Conservation (phyloP, 2,113 vertebrate genomes). For the Tiliqua scincoides region DNA sequence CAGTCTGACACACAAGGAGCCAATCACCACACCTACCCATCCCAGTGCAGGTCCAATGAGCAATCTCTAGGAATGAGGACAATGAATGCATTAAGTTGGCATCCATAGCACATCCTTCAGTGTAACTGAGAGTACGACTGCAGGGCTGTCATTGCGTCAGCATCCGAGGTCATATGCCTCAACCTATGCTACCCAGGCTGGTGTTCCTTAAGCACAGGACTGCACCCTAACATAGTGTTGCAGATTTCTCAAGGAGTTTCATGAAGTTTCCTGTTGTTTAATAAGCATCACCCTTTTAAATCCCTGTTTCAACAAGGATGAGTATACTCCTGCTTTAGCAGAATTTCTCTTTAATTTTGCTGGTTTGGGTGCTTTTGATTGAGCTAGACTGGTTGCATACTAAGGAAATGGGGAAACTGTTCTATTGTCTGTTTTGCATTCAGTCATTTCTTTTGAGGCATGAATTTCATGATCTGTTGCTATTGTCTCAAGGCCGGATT, state of each 20-base stretch:
- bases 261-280: not conserved
- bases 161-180: too few species aligned
- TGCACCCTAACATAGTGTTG: too few species aligned
- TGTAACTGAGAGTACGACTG: too few species aligned
- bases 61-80: too few species aligned
- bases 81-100: too few species aligned
- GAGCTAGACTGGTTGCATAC: not conserved
- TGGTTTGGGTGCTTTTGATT: conserved; percentile 31
- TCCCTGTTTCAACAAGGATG: not conserved
- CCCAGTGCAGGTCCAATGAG: too few species aligned
- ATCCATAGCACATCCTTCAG: too few species aligned
- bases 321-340: not conserved
- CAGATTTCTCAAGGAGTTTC: conserved; percentile 15
- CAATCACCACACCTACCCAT: too few species aligned
- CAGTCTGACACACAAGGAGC: too few species aligned
- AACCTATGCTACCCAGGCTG: too few species aligned
- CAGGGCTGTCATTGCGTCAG: too few species aligned
- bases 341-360: not conserved
- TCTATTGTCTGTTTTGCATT: not conserved
- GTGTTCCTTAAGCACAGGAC: too few species aligned
- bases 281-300: conserved; percentile 16
- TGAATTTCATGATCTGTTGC: not conserved
- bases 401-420: conserved; percentile 21
- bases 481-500: not conserved
- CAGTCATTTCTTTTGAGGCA: not conserved